Evolutionary conservation across 2,113 vertebrate genomes (phyloP), one percentile per base, ranked within the genome.

Genomic region (Cacatua alba): DNA sequence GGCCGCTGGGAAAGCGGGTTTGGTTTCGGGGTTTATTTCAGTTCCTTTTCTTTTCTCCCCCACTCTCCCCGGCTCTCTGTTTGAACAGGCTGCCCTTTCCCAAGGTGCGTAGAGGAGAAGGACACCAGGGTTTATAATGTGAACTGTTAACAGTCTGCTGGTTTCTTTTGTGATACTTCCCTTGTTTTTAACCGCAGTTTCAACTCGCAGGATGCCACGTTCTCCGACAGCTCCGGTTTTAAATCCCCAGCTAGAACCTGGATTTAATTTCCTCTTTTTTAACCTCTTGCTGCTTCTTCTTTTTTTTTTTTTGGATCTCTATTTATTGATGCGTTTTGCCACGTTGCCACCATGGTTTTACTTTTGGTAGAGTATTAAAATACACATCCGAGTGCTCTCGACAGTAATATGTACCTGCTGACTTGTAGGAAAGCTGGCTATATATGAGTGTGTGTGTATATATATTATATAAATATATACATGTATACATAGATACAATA

Each of bases 401-500:
- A 95, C 8, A 76, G 97, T 97, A 91, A 97, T 87, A 87, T 97
- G 97, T 97, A 97, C 97, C 97, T 98, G 97, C 97, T 98, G 97
- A 98, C 95, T 92, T 96, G 96, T 97, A 97, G 97, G 96, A 97
- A 98, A 97, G 88, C 95, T 96, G 95, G 97, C 96, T 96, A 86
- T 97, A 82, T 94, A 85, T 69, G 79, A 87, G 93, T 92, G 84
- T 94, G 90, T 98, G 98, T 98, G 97, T 97, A 96, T 96, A 94
- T 97, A 98, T 98, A 97, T 97, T 96, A 94, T 96, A 97, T 98
- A 96, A 97, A 97, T 97, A 97, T 93, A 97, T 98, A 98, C 96
- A 98, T 98, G 97, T 97, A 98, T 97, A 98, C 98, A 98, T 97
- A 98, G 98, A 97, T 94, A 97, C 97, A 98, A n/a, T 96, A 95